Evolutionary conservation across 1,140 invertebrate genomes (phyloP), one percentile per base, ranked within the genome.

Genomic region (Sitophilus oryzae): DNA sequence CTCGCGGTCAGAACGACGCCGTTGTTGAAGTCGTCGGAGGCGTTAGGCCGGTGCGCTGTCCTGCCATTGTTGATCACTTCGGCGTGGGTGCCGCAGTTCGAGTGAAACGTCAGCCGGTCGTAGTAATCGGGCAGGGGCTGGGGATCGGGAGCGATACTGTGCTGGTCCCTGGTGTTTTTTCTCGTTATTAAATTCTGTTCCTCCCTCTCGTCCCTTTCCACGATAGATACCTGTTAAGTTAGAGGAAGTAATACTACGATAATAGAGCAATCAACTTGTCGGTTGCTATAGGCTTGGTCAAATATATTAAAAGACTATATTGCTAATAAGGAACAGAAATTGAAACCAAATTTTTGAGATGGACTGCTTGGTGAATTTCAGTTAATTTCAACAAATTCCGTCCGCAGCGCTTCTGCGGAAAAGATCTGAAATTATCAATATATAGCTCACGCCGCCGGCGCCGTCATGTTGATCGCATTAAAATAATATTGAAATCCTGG

Each of bases 1-100:
- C 94, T 78, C 41, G 86, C 84, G 0, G 93, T 96, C 37, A 96
- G 77, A 14, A 96, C 92, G n/a, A 97, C 91, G 3, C 91, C 93
- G 73, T 96, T 93, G 73, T 96, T 95, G 69, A 96, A 96, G 74
- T 94, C 91, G 73, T 95, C 91, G 55, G 87, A 79, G 56, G 91
- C 91, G 74, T 94, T 93, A 61, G 93, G 92, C 70, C 93, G 78
- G 71, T 93, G 84, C 56, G 91, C 91, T 58, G 92, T 95, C 64
- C 86, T 79, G 56, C 89, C 88, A 70, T 87, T 88, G 67, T 93
- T 92, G 55, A 93, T 91, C 45, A 97, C 92, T 86, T 70, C 85
- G 52, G 91, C 91, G 76, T 94, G 89, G 45, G 86, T 85, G 51
- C 93, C 93, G 75, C 93, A 95, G 61, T 85, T 84, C 23, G 84